Evolutionary conservation across 2,113 vertebrate species (phyloP).

Genomic region (Oostethus manadensis): DNA sequence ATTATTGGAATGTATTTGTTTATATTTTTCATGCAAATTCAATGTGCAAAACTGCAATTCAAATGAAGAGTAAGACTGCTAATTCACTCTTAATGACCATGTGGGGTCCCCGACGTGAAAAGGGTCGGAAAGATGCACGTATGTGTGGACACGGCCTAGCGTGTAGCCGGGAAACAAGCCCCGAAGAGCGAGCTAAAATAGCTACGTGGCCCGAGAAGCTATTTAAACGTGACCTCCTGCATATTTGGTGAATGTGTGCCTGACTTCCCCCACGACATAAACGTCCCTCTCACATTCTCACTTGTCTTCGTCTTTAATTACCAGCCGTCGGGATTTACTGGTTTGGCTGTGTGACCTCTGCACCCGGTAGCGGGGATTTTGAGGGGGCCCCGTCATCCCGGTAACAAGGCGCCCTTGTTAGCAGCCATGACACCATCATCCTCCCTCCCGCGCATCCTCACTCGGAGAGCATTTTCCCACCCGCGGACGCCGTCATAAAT

Average conservation of each 20-base stretch:
- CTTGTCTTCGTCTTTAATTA: constrained; percentile 23
- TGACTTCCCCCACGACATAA: constrained; percentile 12
- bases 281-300: constrained; percentile 2
- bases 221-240: background rate
- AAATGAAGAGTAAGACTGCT: too few relatives aligned
- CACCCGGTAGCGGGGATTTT: constrained; percentile 26
- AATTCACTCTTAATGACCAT: too few relatives aligned
- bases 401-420: constrained; percentile 58
- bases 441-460: constrained; percentile 28
- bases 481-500: constrained; percentile 39
- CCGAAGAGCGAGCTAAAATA: background rate
- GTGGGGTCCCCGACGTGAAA: too few relatives aligned
- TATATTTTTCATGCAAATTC: too few relatives aligned
- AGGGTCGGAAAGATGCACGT: too few relatives aligned
- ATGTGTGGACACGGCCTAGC: too few relatives aligned
- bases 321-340: constrained; percentile 29
- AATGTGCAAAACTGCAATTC: background rate
- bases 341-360: constrained; percentile 31
- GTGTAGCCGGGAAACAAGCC: too few relatives aligned
- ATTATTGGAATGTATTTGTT: too few relatives aligned
- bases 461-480: constrained; percentile 18
- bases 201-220: background rate
- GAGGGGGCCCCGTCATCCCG: constrained; percentile 23
- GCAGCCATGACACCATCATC: background rate
- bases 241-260: background rate